Base-by-base conservation (phyloP, 1,140 invertebrate genomes). In the Conus betulinus region DNA sequence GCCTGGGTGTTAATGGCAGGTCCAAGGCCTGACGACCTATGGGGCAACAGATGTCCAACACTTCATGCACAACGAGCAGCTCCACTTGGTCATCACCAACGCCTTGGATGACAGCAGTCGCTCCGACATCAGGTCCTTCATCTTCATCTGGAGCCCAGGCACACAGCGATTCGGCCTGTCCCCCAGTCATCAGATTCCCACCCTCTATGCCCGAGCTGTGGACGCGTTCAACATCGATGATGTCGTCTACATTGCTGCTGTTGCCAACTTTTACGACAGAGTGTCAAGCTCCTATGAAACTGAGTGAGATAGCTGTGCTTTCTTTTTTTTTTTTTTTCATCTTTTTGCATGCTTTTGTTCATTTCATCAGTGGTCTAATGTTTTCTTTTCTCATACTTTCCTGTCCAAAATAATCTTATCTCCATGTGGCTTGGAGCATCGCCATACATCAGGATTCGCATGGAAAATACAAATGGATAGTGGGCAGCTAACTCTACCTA, bases 221-320 rank as follows among this genome's bases (percentile, higher is more conserved):
- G 89, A 83, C 13, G 89, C 92, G 3, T 91, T 94, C 52, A 88
- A 89, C 57, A 91, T 94, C 11, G 90, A 92, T 17, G 90, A 89
- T 7, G 90, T 92, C 5, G 88, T 91, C 8, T 95, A 91, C 85
- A 88, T 95, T 88, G 39, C 39, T n/a, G 92, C 91, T 60, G 91
- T 95, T 2, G 93, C 93, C 53, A 95, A 94, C 88, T 90, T 91
- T 60, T 94, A 93, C 81, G 93, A 94, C 85, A 91, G 87, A 11
- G 87, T 53, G 0, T 87, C 85, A 1, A 85, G 90, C 13, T 89
- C 88, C n/a, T 92, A 92, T 89, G 90, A 93, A 88, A 60, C 15
- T 60, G 57, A 60, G 57, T 60, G 57, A 60, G 57, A 39, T 39
- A 1, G 3, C 0, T 39, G 39, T 39, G 39, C 39, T 39, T 39